Conservation (phyloP, 2,888 invertebrate species). For the Salticus scenicus region DNA sequence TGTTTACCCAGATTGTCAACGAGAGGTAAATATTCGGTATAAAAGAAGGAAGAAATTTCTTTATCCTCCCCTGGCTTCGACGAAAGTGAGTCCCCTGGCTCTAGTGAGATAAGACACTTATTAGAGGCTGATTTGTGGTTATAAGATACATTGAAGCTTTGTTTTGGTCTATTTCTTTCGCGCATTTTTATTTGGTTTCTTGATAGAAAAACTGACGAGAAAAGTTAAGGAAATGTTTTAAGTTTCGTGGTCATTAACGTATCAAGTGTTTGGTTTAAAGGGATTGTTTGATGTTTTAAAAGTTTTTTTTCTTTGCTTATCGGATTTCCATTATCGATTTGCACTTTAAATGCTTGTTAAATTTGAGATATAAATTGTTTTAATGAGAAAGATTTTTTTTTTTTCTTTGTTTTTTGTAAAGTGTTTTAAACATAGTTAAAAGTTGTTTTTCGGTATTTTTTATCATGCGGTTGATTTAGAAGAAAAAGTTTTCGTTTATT, state of each 20-base stretch:
- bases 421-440: no score
- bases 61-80: not conserved
- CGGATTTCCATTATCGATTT: no score
- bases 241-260: not conserved
- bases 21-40: slow-evolving; percentile 31
- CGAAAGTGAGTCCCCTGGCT: not conserved
- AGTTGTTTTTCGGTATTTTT: no score
- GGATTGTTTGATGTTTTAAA: no score
- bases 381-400: no score
- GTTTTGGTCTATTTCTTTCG: not conserved
- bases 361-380: no score
- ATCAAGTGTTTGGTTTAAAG: no score
- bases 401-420: no score
- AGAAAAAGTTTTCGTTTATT: no score
- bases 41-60: not conserved
- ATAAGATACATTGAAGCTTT: not conserved
- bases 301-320: no score
- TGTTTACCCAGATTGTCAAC: slow-evolving; percentile 49
- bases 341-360: no score
- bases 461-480: no score
- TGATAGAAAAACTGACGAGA: not conserved
- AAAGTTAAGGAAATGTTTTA: not conserved
- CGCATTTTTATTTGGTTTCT: not conserved
- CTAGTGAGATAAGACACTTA: not conserved
- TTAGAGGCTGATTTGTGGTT: not conserved